A percentile compares a stretch with the other conserved stretches of the same genome.
Evolutionary conservation across 2,797 vertebrate genomes (phyloP).

Genomic region (Leuciscus waleckii): DNA sequence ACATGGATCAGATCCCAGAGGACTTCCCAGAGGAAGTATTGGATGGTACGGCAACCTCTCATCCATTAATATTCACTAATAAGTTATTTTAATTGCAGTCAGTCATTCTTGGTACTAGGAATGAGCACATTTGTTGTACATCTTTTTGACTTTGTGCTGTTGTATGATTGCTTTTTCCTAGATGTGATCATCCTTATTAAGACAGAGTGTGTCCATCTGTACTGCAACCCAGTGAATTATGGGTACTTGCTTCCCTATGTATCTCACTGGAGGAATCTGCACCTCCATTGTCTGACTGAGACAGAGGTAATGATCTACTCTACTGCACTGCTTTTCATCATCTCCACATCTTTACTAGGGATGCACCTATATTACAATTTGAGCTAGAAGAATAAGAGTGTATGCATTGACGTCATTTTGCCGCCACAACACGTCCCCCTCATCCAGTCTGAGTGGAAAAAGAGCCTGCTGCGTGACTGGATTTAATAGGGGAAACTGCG

Average conservation of each 20-base stretch:
- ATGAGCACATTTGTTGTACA: neutral
- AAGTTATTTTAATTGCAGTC: neutral
- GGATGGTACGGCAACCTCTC: constrained; percentile 84
- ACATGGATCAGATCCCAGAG: constrained; percentile 79
- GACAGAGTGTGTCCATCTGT: constrained; percentile 91
- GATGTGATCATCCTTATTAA: constrained; percentile 95
- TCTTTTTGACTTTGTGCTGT: neutral
- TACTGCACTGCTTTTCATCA: neutral
- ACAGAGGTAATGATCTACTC: constrained; percentile 81
- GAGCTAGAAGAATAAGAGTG: neutral
- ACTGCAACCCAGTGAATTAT: constrained; percentile 97
- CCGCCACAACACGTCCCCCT: no score
- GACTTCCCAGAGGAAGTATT: constrained; percentile 96
- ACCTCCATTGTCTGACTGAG: constrained; percentile 94
- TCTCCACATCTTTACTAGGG: neutral
- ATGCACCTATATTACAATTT: constrained; percentile 6
- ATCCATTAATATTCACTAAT: neutral
- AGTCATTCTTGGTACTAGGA: neutral
- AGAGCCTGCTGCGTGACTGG: no score
- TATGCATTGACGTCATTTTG: no score
- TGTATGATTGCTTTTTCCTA: constrained; percentile 66
- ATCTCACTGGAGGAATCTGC: constrained; percentile 95
- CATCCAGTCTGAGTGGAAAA: no score
- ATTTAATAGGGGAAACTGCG: no score
- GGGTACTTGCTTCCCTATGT: constrained; percentile 89